Evolutionary conservation across 1,140 invertebrate species (phyloP).

Genomic region (Achroia grisella): DNA sequence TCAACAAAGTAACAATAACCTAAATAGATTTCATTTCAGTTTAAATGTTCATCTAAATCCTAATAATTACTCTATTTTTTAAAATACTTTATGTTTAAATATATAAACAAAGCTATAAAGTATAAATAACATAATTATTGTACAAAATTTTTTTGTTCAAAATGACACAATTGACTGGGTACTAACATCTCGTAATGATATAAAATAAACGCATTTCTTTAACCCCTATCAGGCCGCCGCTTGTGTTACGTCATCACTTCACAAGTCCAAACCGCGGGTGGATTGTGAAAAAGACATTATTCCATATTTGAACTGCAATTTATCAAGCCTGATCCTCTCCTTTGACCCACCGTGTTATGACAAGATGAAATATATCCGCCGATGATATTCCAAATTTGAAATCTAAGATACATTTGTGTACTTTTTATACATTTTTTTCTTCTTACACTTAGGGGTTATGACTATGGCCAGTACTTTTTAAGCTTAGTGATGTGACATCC

Average conservation of each 20-base stretch:
- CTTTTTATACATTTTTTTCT: slow-evolving; percentile 42
- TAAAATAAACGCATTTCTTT: slow-evolving; percentile 11
- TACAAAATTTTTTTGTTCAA: too few relatives aligned
- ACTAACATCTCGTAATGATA: too few relatives aligned
- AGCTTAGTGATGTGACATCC: slow-evolving; percentile 60
- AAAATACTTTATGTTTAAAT: too few relatives aligned
- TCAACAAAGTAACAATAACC: too few relatives aligned
- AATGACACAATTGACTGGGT: too few relatives aligned
- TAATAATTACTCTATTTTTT: too few relatives aligned
- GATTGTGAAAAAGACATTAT: slow-evolving; percentile 72
- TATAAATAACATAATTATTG: too few relatives aligned
- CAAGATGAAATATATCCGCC: slow-evolving; percentile 67
- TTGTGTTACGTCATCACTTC: slow-evolving; percentile 55
- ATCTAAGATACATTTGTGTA: slow-evolving; percentile 47
- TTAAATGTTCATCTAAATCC: too few relatives aligned
- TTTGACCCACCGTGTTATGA: slow-evolving; percentile 68
- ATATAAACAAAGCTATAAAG: too few relatives aligned
- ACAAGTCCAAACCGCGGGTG: slow-evolving; percentile 35
- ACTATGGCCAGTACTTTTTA: slow-evolving; percentile 40
- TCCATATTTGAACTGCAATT: slow-evolving; percentile 67
- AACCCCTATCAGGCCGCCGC: slow-evolving; percentile 20
- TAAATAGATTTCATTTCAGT: too few relatives aligned
- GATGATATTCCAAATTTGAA: slow-evolving; percentile 64
- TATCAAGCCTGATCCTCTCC: slow-evolving; percentile 59
- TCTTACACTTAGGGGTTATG: slow-evolving; percentile 15